Percentiles rank a stretch among this genome's conserved stretches.
These are phyloP conservation scores for Sthenelais limicola DNA, from an alignment of 2,888 invertebrate genomes.

Conservation along the genomic window DNA sequence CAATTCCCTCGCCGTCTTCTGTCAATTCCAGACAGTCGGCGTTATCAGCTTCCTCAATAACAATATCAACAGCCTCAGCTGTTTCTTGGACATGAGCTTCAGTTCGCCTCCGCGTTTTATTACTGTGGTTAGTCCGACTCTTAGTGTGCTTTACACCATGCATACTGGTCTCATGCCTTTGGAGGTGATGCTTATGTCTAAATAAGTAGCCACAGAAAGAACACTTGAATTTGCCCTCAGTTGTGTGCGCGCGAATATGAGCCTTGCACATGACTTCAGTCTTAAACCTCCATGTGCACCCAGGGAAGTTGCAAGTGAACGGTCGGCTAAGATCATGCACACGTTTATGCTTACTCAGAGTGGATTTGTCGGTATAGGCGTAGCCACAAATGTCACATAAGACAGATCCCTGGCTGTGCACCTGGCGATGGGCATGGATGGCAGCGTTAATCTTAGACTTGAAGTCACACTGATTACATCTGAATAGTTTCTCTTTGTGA, in stretches of 20 bases:
- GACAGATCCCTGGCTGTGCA: constrained; percentile 64
- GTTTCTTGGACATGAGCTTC: constrained; percentile 1
- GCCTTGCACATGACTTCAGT: constrained; percentile 65
- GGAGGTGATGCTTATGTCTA: constrained; percentile 68
- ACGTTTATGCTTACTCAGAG: constrained; percentile 65
- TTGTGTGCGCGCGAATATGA: constrained; percentile 63
- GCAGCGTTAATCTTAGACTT: constrained; percentile 60
- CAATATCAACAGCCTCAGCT: constrained; percentile 22
- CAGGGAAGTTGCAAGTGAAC: constrained; percentile 63
- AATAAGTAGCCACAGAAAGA: constrained; percentile 63
- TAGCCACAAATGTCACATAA: constrained; percentile 67
- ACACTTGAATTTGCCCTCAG: constrained; percentile 63
- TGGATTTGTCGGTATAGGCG: constrained; percentile 67
- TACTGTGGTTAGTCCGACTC: constrained; percentile 7
- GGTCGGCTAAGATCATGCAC: constrained; percentile 67
- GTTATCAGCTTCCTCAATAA: constrained; percentile 19
- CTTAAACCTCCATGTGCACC: constrained; percentile 68
- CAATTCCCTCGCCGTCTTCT: constrained; percentile 6
- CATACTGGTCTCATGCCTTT: constrained; percentile 61
- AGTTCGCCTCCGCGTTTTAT: not conserved
- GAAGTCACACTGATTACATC: constrained; percentile 68
- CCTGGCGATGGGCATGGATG: constrained; percentile 67
- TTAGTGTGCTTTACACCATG: constrained; percentile 56
- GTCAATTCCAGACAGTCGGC: constrained; percentile 1
- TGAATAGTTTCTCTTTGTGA: constrained; percentile 56